phyloP scores from a whole-genome alignment of 2,113 vertebrate genomes.

The Camelus dromedarius region DNA sequence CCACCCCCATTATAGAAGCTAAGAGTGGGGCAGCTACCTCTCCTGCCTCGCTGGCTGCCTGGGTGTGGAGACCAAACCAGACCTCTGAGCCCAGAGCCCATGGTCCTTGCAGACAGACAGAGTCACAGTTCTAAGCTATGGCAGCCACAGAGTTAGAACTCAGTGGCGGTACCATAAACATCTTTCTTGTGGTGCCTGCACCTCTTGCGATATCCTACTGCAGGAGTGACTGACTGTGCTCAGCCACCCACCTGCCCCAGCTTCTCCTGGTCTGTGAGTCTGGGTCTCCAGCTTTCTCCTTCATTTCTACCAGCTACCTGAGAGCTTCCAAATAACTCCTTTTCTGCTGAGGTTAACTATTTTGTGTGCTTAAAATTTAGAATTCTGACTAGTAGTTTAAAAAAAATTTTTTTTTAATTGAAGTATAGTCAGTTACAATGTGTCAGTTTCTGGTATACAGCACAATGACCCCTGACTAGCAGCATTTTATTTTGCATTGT shows the following conservation, averaged over 20 bases:
- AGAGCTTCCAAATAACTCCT: neutral
- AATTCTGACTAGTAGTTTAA: neutral
- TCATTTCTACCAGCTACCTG: neutral
- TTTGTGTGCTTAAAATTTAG: neutral
- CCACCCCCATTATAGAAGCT: rapidly evolving
- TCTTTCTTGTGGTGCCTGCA: rapidly evolving
- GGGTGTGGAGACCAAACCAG: neutral
- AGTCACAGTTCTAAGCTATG: neutral
- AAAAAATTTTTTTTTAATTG: no score
- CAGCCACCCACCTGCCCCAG: neutral
- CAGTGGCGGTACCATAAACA: rapidly evolving
- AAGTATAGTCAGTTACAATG: no score
- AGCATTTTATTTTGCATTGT: neutral
- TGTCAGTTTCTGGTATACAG: no score
- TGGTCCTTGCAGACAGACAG: neutral
- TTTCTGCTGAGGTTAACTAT: neutral
- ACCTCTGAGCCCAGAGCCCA: neutral
- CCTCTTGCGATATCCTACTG: rapidly evolving
- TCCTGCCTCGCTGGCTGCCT: neutral
- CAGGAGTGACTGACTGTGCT: neutral
- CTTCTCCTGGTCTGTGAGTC: neutral
- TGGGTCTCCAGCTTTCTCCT: neutral
- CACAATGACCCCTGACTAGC: no score
- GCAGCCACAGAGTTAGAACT: neutral
- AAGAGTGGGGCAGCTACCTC: no score